A percentile compares a stretch with the other conserved stretches of the same genome.
Conservation (phyloP, 2,113 vertebrate genomes). For the Galemys pyrenaicus region DNA sequence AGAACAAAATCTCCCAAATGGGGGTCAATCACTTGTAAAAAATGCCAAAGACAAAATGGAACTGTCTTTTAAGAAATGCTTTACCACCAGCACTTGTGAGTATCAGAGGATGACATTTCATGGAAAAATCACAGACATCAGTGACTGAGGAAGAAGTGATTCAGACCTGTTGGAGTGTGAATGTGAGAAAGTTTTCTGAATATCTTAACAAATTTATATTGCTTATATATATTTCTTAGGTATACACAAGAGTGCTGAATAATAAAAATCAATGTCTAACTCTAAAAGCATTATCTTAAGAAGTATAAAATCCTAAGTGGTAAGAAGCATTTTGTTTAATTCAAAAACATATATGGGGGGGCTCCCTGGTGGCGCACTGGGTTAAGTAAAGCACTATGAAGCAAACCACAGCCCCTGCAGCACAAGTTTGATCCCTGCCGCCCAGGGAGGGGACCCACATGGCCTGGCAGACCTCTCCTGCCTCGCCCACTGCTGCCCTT, state of each 20-base stretch:
- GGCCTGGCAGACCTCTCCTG: too few species aligned
- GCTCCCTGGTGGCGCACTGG: too few species aligned
- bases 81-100: not conserved
- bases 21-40: not conserved
- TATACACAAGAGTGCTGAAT: not conserved
- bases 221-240: not conserved
- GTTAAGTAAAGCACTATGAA: too few species aligned
- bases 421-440: too few species aligned
- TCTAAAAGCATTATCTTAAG: not conserved
- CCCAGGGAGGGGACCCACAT: too few species aligned
- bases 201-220: conserved; percentile 4
- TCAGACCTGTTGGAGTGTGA: not conserved
- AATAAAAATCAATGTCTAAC: conserved; percentile 2
- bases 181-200: not conserved
- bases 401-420: too few species aligned
- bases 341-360: too few species aligned
- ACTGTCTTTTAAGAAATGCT: conserved; percentile 36
- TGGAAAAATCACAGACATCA: conserved; percentile 3
- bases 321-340: not conserved
- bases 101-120: not conserved
- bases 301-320: conserved; percentile 22
- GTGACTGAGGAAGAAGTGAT: not conserved
- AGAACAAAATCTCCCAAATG: conserved; percentile 4
- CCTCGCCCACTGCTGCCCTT: too few species aligned
- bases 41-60: not conserved